Base-by-base conservation (phyloP, 2,113 vertebrate species). In the Phyllopteryx taeniolatus region DNA sequence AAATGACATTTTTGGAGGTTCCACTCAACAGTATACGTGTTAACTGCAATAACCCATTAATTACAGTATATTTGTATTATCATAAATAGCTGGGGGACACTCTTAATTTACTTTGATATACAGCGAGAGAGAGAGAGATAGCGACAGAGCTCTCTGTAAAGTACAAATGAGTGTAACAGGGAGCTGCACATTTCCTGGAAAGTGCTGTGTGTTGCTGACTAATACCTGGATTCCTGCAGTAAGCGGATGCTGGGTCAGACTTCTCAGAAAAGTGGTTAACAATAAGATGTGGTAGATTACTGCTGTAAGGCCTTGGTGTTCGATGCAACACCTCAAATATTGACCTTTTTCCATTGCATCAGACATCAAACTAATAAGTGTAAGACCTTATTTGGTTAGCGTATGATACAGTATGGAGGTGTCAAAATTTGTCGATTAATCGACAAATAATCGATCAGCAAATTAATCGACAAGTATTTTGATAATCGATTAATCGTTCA, bases 121-220 rank as follows among this genome's bases (percentile, higher is more conserved):
- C 35, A 39, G 35, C 1, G 35, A 39, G 35, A 39, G 6, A 39
- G 35, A 39, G 35, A 39, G 6, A 39, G 35, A 44, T 75, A 27
- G 73, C 49, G 62, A 12, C 51, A 53, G 27, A 33, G 47, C 2
- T 5, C 44, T 71, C 57, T 74, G 59, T 78, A 49, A 69, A 31
- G 44, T 74, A 72, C 69, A 61, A 72, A 71, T 83, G 75, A 44
- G 53, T 31, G 20, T 14, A 49, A 67, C 61, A 27, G 27, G 57
- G 78, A 85, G 83, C 85, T 87, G 84, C 83, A 72, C 56, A 62
- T 81, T 92, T 92, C 90, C 86, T 92, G 91, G 90, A 92, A 91
- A 90, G 88, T 74, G 63, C 73, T 72, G 27, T 1, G 22, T 33
- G 68, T 56, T 79, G 83, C 79, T 89, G 87, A 91, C 78, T 90